These are phyloP conservation scores for Carpatolechia fugitivella DNA, from an alignment of 2,888 invertebrate genomes.

Conservation along the genomic window DNA sequence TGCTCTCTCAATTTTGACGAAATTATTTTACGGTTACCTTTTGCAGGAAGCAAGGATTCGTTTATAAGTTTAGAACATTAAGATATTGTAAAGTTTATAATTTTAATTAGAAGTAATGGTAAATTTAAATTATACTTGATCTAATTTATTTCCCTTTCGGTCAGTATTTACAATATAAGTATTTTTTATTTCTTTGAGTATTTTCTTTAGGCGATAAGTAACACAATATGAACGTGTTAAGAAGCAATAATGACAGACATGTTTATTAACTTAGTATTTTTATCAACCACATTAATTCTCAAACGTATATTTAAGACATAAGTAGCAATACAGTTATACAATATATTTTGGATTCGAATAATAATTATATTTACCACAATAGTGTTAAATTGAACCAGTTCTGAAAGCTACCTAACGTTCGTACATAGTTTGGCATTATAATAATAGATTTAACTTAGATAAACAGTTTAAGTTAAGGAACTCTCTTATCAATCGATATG, in stretches of 20 bases:
- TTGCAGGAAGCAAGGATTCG: constrained; percentile 76
- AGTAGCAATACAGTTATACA: constrained; percentile 8
- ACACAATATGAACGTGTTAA: constrained; percentile 41
- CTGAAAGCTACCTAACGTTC: constrained; percentile 11
- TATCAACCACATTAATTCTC: constrained; percentile 19
- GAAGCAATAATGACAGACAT: constrained; percentile 59
- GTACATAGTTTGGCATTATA: constrained; percentile 46
- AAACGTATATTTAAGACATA: constrained; percentile 2
- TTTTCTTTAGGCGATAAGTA: constrained; percentile 49
- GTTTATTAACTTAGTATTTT: constrained; percentile 17
- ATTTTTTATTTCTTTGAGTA: constrained; percentile 63
- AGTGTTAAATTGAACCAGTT: constrained; percentile 10
- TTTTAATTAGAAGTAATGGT: constrained; percentile 54
- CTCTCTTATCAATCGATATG: constrained; percentile 37
- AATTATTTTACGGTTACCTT: constrained; percentile 77
- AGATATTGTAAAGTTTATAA: constrained; percentile 69
- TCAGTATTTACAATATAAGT: constrained; percentile 78
- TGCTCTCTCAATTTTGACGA: constrained; percentile 74
- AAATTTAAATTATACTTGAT: constrained; percentile 60
- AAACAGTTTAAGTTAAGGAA: constrained; percentile 37
- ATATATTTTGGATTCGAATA: constrained; percentile 10
- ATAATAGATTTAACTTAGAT: constrained; percentile 31
- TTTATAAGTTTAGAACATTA: constrained; percentile 58
- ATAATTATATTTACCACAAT: constrained; percentile 7
- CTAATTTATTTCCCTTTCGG: constrained; percentile 78